A percentile compares a stretch with the other conserved stretches of the same genome.
Evolutionary conservation across 2,888 invertebrate species (phyloP).

Genomic region (Suillia variegata): DNA sequence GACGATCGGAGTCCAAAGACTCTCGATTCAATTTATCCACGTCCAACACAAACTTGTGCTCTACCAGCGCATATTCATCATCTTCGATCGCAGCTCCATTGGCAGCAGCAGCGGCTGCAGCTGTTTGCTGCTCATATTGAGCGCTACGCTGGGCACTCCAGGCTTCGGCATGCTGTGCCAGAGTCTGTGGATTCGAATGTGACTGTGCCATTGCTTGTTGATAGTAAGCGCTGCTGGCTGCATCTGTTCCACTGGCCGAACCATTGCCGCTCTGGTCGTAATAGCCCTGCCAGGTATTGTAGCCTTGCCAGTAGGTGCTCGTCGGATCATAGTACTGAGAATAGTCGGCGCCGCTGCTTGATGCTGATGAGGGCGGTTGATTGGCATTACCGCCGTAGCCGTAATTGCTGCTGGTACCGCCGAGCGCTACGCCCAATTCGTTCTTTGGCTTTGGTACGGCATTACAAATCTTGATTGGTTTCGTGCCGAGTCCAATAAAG

Average conservation of each 20-base stretch:
- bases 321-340: slow-evolving; percentile 80
- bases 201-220: slow-evolving; percentile 60
- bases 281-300: slow-evolving; percentile 80
- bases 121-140: slow-evolving; percentile 54
- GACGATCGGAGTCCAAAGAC: slow-evolving; percentile 74
- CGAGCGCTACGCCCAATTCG: slow-evolving; percentile 50
- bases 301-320: slow-evolving; percentile 86
- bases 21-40: slow-evolving; percentile 79
- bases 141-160: slow-evolving; percentile 63
- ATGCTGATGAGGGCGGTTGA: slow-evolving; percentile 36
- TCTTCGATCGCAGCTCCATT: slow-evolving; percentile 57
- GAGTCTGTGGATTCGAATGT: slow-evolving; percentile 55
- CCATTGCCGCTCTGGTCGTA: slow-evolving; percentile 63
- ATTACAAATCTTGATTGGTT: slow-evolving; percentile 88
- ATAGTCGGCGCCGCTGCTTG: slow-evolving; percentile 63
- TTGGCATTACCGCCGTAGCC: slow-evolving; percentile 48
- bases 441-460: slow-evolving; percentile 87
- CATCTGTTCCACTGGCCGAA: slow-evolving; percentile 35
- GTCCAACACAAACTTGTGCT: slow-evolving; percentile 76
- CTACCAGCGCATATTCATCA: slow-evolving; percentile 79
- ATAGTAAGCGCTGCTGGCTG: slow-evolving; percentile 53
- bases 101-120: slow-evolving; percentile 40
- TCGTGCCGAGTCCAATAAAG: slow-evolving; percentile 84
- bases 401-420: slow-evolving; percentile 51
- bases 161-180: slow-evolving; percentile 61